These are phyloP conservation scores for Caradrina kadenii DNA, from an alignment of 2,888 invertebrate species.

Conservation along the genomic window DNA sequence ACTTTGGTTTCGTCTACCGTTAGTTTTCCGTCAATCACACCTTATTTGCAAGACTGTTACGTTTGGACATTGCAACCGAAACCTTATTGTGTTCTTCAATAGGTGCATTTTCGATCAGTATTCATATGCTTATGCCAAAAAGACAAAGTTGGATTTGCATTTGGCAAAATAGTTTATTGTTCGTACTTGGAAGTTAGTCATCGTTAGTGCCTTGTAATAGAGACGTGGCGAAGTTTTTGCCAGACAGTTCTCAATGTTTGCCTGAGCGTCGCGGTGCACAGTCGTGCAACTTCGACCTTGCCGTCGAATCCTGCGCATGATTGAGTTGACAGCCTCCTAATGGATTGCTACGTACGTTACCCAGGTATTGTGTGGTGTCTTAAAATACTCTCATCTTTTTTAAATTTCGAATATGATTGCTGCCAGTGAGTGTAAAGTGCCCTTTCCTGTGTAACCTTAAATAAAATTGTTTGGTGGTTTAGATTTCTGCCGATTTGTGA, in stretches of 20 bases:
- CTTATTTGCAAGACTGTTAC: constrained; percentile 71
- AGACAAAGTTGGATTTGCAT: constrained; percentile 68
- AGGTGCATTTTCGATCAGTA: constrained; percentile 64
- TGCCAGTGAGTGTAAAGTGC: constrained; percentile 22
- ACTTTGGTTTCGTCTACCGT: constrained; percentile 72
- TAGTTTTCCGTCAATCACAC: constrained; percentile 80
- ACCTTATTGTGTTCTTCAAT: constrained; percentile 69
- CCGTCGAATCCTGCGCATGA: constrained; percentile 82
- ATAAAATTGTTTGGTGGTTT: constrained; percentile 4
- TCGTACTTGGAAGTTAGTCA: constrained; percentile 62
- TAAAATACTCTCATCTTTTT: constrained; percentile 34
- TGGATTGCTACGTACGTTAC: constrained; percentile 81
- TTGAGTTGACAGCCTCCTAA: constrained; percentile 81
- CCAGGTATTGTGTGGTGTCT: constrained; percentile 74
- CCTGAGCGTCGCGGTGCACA: constrained; percentile 67
- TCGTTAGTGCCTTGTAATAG: constrained; percentile 72
- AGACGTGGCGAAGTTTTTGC: constrained; percentile 62
- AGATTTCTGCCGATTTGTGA: constrained; percentile 19
- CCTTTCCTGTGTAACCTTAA: neutral
- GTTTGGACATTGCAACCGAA: constrained; percentile 65
- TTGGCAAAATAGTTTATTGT: constrained; percentile 62
- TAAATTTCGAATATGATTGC: constrained; percentile 18
- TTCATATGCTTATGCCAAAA: constrained; percentile 46
- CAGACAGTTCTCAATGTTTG: constrained; percentile 64
- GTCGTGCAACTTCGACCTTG: constrained; percentile 85